These are phyloP conservation scores for Apodemus agrarius DNA, from an alignment of 2,797 vertebrate genomes.

Conservation along the genomic window DNA sequence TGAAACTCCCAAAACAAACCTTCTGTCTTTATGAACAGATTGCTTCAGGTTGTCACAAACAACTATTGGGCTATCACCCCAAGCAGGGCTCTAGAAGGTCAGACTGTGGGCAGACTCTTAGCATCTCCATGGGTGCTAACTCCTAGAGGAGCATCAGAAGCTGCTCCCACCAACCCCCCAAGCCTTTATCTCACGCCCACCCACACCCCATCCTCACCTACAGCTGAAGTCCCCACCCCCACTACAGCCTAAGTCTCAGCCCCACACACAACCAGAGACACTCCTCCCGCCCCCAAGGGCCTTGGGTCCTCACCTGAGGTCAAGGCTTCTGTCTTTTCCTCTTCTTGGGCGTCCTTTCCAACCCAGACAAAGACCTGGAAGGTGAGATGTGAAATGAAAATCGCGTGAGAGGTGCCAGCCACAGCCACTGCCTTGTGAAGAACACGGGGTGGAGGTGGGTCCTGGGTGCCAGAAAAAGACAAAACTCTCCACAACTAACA, in stretches of 20 bases:
- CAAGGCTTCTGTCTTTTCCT: slow-evolving; percentile 96
- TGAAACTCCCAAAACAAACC: background rate
- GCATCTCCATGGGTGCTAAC: fast-evolving
- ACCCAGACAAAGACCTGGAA: slow-evolving; percentile 98
- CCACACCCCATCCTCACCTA: background rate
- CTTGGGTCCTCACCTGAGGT: slow-evolving; percentile 90
- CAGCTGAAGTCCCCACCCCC: background rate
- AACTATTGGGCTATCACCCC: background rate
- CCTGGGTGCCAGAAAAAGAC: background rate
- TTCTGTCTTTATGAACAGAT: background rate
- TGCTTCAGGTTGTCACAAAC: background rate
- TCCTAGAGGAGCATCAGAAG: background rate
- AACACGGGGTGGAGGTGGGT: too few relatives aligned
- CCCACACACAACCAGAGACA: background rate
- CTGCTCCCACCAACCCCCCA: background rate
- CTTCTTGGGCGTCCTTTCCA: slow-evolving; percentile 96
- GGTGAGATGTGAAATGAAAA: background rate
- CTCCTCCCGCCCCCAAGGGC: background rate
- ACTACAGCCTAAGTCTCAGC: background rate
- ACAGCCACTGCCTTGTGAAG: background rate
- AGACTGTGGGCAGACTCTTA: background rate
- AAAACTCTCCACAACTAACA: background rate
- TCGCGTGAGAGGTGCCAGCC: background rate
- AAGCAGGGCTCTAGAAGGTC: background rate
- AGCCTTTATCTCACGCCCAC: background rate